These are phyloP conservation scores for Drosophila kurseongensis DNA, from an alignment of 1,140 invertebrate species.

Conservation along the genomic window DNA sequence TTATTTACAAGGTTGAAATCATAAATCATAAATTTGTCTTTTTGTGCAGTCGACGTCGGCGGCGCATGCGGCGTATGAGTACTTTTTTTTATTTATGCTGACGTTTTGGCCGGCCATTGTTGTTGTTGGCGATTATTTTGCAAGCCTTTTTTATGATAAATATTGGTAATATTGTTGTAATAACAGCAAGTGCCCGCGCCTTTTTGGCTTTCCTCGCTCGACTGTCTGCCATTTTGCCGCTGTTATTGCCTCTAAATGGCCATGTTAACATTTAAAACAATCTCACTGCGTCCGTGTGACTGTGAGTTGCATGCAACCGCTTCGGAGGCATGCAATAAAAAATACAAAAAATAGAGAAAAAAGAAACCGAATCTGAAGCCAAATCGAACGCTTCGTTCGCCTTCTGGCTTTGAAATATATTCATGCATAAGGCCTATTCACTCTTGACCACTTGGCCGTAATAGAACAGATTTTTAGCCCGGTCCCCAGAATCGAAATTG, in stretches of 20 bases:
- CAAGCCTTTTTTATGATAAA: slow-evolving; percentile 73
- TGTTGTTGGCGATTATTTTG: slow-evolving; percentile 50
- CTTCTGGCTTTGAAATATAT: slow-evolving; percentile 51
- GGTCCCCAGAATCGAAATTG: slow-evolving; percentile 64
- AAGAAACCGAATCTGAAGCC: slow-evolving; percentile 8
- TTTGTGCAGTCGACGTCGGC: slow-evolving; percentile 68
- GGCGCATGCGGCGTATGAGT: slow-evolving; percentile 69
- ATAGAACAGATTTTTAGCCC: slow-evolving; percentile 65
- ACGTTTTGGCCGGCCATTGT: slow-evolving; percentile 67
- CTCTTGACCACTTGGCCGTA: slow-evolving; percentile 53
- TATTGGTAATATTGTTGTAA: slow-evolving; percentile 83
- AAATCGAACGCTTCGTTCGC: slow-evolving; percentile 58
- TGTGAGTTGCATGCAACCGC: slow-evolving; percentile 68
- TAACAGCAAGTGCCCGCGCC: slow-evolving; percentile 81
- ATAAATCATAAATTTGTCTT: slow-evolving; percentile 84
- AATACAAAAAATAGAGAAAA: slow-evolving; percentile 32
- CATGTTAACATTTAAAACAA: slow-evolving; percentile 84
- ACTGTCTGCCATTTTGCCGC: slow-evolving; percentile 78
- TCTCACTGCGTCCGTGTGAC: slow-evolving; percentile 70
- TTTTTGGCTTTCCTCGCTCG: slow-evolving; percentile 68
- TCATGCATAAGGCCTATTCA: slow-evolving; percentile 36
- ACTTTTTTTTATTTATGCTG: slow-evolving; percentile 73
- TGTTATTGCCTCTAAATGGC: slow-evolving; percentile 83
- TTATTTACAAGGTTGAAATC: slow-evolving; percentile 84
- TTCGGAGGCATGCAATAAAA: slow-evolving; percentile 47